Conservation (phyloP, 2,888 invertebrate genomes). For the Macrosiphum euphorbiae region DNA sequence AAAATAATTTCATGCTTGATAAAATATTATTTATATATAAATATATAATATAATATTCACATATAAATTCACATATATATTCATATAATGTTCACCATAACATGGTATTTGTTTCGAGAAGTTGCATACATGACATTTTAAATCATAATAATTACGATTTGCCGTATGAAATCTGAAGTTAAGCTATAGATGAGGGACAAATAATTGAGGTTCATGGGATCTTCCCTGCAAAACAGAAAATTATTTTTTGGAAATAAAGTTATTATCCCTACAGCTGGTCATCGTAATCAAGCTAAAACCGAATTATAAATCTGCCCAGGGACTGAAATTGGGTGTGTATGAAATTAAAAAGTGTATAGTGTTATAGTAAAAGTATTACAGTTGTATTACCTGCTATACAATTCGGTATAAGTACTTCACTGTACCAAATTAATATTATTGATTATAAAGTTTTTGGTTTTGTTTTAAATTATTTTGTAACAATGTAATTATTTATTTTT, state of each 20-base stretch:
- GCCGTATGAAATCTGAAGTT: fast-evolving
- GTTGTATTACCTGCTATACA: not conserved
- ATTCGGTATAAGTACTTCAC: not conserved
- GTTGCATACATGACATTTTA: not conserved
- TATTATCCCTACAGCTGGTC: not conserved
- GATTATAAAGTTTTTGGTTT: not conserved
- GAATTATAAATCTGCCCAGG: not conserved
- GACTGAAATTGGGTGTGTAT: not conserved
- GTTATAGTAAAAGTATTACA: not conserved
- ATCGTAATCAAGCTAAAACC: not conserved
- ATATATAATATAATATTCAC: too few relatives aligned
- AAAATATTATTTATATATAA: not conserved
- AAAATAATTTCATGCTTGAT: not conserved
- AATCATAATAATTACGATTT: not conserved
- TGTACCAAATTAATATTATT: not conserved
- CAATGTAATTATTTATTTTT: not conserved
- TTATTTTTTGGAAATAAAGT: not conserved
- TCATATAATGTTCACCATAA: too few relatives aligned
- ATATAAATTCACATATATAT: too few relatives aligned
- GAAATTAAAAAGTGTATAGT: not conserved
- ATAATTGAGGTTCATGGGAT: not conserved
- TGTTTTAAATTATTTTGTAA: not conserved
- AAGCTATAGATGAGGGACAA: not conserved
- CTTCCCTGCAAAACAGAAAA: not conserved
- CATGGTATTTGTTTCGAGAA: not conserved